These are phyloP conservation scores for Perithous albicinctus DNA, from an alignment of 2,888 invertebrate species.

Conservation along the genomic window DNA sequence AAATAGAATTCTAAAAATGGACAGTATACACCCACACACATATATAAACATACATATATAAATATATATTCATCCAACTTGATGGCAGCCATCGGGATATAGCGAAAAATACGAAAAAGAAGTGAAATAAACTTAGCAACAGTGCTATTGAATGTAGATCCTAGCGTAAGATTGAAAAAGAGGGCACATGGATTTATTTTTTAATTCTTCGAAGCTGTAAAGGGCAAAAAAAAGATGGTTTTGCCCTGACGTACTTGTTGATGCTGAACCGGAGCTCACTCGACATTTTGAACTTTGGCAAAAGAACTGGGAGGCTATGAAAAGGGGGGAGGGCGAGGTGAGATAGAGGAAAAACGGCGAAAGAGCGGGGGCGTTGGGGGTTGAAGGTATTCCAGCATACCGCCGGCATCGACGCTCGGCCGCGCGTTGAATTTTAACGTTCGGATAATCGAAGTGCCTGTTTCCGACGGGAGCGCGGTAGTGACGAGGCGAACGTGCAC, in stretches of 20 bases:
- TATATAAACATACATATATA: too few species aligned
- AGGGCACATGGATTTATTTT: background rate
- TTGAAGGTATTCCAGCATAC: conserved; percentile 57
- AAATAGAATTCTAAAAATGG: background rate
- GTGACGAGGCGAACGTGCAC: conserved; percentile 42
- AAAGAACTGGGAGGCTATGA: conserved; percentile 24
- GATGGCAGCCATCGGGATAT: background rate
- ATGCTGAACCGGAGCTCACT: conserved; percentile 32
- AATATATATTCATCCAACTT: background rate
- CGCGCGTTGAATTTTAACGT: conserved; percentile 66
- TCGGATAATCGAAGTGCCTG: conserved; percentile 67
- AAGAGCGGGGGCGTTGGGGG: too few species aligned
- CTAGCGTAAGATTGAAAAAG: background rate
- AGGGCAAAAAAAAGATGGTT: too few species aligned
- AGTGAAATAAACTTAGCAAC: background rate
- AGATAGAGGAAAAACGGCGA: conserved; percentile 36
- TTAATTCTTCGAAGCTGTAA: conserved; percentile 4
- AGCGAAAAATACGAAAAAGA: background rate
- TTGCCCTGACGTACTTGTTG: conserved; percentile 2
- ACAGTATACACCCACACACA: too few species aligned
- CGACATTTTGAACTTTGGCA: conserved; percentile 49
- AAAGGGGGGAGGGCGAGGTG: conserved; percentile 24
- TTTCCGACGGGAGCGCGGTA: conserved; percentile 48
- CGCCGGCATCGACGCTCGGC: conserved; percentile 49
- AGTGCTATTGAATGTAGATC: background rate